Evolutionary conservation across 2,888 invertebrate genomes (phyloP), one percentile per base, ranked within the genome.

Genomic region (Drosophila paracracens): DNA sequence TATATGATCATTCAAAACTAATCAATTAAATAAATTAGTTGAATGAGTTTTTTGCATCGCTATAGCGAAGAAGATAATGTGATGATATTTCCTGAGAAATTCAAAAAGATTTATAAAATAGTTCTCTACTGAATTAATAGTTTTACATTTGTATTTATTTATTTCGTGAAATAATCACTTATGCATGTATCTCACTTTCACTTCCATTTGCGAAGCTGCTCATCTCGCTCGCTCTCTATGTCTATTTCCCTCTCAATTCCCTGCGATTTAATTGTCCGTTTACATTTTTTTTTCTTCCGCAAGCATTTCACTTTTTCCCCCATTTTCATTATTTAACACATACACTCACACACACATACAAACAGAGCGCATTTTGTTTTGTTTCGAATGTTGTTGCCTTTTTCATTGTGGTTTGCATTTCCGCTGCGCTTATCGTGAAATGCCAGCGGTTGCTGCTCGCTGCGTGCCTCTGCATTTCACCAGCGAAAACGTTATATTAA

Each of bases 351-450:
- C 35, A 53, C 18, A 56, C 13, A 51, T 18, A 29, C 36, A 56
- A 31, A 50, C 16, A 21, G 16, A n/a, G 27, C 21, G 16, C 35
- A 33, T 40, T 58, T 61, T 65, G 70, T 63, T 71, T 57, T 71
- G 59, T 29, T 67, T 48, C 4, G 29, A 57, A 36, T 52, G 56
- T 58, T 58, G 40, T 46, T 58, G 52, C 29, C 62, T 35, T 57
- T 65, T 70, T 48, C 63, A 59, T 64, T 72, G 72, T 54, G 63
- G 71, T 72, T 76, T 76, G 76, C 76, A 63, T 76, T 76, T 76
- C 76, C 77, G 76, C 65, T 69, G 76, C 73, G 71, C 76, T 76
- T 76, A 76, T 76, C 77, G 69, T 73, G 77, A 69, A 76, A 76
- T 61, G 52, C 63, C 62, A 76, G 72, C 76, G 70, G 29, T 51